phyloP scores from a whole-genome alignment of 2,797 vertebrate species.

The Xyrichtys novacula region DNA sequence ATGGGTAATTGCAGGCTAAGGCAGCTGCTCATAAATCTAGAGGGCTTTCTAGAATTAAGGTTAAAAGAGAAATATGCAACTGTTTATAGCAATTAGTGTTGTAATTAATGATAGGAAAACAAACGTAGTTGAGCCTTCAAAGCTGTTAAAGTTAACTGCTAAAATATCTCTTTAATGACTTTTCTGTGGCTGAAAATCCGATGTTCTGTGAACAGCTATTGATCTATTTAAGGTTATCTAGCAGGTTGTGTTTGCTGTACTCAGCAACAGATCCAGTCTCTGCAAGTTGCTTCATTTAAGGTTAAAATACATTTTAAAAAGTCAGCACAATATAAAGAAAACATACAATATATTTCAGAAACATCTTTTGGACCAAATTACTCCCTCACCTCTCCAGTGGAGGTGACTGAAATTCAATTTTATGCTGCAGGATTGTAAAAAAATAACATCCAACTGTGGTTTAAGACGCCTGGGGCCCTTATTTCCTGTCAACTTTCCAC shows the following conservation, averaged over 20 bases:
- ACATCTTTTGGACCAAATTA: not conserved
- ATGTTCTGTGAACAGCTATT: not conserved
- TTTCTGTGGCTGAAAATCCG: not conserved
- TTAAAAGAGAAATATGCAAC: slow-evolving; percentile 19
- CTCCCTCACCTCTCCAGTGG: not conserved
- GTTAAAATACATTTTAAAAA: too few species aligned
- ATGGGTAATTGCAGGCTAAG: slow-evolving; percentile 13
- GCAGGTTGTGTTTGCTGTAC: not conserved
- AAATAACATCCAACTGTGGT: not conserved
- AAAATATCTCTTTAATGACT: not conserved
- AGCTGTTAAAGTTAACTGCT: not conserved
- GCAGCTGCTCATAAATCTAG: slow-evolving; percentile 18
- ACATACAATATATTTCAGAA: not conserved
- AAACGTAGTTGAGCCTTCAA: slow-evolving; percentile 3
- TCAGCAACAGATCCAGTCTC: not conserved
- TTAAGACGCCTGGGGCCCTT: not conserved
- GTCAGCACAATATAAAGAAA: not conserved
- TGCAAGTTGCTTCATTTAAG: too few species aligned
- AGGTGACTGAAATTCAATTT: not conserved
- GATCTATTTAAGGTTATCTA: not conserved
- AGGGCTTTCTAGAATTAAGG: slow-evolving; percentile 22
- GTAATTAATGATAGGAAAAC: slow-evolving; percentile 6
- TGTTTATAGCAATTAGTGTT: slow-evolving; percentile 23
- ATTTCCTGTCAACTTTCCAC: not conserved
- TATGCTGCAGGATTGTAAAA: not conserved